phyloP scores from a whole-genome alignment of 1,140 invertebrate species.

The Sarcophaga bullata region DNA sequence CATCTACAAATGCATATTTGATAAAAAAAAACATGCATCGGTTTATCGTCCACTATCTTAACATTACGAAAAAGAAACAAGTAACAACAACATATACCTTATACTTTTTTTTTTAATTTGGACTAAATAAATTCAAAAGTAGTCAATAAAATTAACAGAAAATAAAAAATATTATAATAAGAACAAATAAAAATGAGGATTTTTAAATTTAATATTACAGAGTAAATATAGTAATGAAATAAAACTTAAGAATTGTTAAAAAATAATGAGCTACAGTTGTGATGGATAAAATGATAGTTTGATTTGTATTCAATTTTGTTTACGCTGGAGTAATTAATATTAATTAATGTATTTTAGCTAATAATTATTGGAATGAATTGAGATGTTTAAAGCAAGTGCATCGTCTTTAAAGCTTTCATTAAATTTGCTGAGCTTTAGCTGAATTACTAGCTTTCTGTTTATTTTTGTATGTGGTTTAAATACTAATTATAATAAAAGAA shows the following conservation, averaged over 20 bases:
- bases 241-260: not conserved
- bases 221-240: not conserved
- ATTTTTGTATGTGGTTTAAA: not conserved
- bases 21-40: not conserved
- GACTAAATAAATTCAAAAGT: not conserved
- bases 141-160: not conserved
- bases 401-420: conserved; percentile 1
- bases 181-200: not conserved
- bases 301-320: not conserved
- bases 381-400: conserved; percentile 2
- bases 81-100: conserved; percentile 1
- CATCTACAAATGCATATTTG: too few species aligned
- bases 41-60: not conserved
- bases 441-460: not conserved
- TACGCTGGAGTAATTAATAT: not conserved
- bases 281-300: not conserved
- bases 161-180: not conserved
- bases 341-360: not conserved
- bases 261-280: not conserved
- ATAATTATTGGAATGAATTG: not conserved
- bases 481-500: not conserved
- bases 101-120: not conserved
- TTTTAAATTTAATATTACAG: not conserved
- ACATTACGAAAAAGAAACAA: not conserved
- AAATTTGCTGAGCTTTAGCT: not conserved